Evolutionary conservation across 2,113 vertebrate species (phyloP).

Genomic region (Corythoichthys intestinalis): DNA sequence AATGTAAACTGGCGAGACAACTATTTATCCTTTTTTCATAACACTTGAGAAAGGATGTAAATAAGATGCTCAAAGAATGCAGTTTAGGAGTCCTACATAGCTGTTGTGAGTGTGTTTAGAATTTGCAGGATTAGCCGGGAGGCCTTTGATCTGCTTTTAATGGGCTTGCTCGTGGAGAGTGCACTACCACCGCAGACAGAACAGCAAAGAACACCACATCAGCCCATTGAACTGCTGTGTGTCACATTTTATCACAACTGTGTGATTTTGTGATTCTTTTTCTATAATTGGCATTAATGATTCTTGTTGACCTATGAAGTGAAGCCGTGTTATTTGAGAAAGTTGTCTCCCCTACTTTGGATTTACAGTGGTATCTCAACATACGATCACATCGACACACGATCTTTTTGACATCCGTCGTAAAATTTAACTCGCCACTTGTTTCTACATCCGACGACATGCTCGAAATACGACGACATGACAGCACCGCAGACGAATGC

Average conservation of each 20-base stretch:
- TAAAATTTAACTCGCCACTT: too few species aligned
- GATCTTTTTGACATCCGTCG: too few species aligned
- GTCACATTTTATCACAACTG: constrained; percentile 35
- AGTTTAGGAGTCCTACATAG: constrained; percentile 20
- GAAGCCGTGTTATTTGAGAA: background rate
- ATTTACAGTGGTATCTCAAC: background rate
- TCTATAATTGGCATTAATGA: constrained; percentile 11
- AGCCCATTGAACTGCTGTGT: constrained; percentile 34
- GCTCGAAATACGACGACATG: too few species aligned
- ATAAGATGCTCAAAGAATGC: constrained; percentile 17
- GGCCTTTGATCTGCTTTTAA: constrained; percentile 61
- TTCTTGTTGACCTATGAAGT: background rate
- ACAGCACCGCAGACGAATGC: too few species aligned
- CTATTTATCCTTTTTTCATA: constrained; percentile 6
- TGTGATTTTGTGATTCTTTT: constrained; percentile 40
- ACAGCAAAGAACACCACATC: constrained; percentile 32
- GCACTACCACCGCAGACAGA: constrained; percentile 27
- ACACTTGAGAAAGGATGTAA: constrained; percentile 13
- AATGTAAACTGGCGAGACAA: constrained; percentile 19
- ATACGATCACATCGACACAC: too few species aligned
- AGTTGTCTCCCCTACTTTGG: background rate
- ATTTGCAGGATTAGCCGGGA: constrained; percentile 50
- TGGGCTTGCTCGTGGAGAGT: constrained; percentile 43
- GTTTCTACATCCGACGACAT: too few species aligned
- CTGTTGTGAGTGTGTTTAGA: constrained; percentile 47